Conservation (phyloP, 2,797 vertebrate species). For the Chiroxiphia lanceolata region DNA sequence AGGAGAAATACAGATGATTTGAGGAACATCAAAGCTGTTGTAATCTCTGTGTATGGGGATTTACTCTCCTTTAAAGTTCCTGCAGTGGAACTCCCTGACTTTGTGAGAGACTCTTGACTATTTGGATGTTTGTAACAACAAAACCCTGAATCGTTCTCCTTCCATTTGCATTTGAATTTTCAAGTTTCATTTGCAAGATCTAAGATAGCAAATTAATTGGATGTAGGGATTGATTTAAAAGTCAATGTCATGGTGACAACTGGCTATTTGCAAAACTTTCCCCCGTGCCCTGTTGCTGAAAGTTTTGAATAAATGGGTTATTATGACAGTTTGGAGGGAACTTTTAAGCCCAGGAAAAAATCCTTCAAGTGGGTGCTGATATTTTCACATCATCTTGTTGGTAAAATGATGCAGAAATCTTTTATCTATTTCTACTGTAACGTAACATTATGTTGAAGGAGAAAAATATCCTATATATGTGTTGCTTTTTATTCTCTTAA, state of each 20-base stretch:
- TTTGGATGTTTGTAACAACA: background rate
- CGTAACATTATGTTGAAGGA: background rate
- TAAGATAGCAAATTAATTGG: background rate
- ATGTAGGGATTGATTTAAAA: background rate
- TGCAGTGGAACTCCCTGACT: background rate
- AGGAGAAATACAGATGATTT: background rate
- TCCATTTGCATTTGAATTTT: background rate
- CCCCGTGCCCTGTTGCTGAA: background rate
- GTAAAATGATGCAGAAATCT: background rate
- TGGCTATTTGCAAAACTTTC: background rate
- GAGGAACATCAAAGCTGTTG: slow-evolving; percentile 40
- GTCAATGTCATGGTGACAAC: background rate
- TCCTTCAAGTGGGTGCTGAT: background rate
- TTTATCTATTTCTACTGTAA: background rate
- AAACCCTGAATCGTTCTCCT: background rate
- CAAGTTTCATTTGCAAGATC: background rate
- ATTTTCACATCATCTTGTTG: background rate
- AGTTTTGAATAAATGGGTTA: background rate
- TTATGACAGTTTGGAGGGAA: background rate
- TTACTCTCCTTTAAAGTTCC: slow-evolving; percentile 37
- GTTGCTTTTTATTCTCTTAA: background rate
- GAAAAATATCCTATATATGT: background rate
- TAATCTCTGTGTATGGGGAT: slow-evolving; percentile 36
- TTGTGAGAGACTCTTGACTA: background rate
- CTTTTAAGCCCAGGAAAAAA: background rate